phyloP scores from a whole-genome alignment of 2,113 vertebrate genomes.

The Neogale vison region DNA sequence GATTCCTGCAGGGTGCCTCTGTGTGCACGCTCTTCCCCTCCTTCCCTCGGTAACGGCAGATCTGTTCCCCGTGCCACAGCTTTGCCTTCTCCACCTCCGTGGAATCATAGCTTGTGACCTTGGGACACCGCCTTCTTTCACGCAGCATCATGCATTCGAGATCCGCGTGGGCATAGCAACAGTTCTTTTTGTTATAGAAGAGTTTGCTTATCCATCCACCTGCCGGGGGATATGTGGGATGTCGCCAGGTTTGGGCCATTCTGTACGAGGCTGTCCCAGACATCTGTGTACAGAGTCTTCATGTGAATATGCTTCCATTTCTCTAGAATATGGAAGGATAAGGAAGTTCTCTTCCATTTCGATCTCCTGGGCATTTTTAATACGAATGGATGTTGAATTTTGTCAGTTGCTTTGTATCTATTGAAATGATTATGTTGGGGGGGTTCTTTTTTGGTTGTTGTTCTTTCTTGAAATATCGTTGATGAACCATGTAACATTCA shows the following conservation, averaged over 20 bases:
- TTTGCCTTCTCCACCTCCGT: background rate
- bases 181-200: background rate
- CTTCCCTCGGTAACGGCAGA: background rate
- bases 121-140: background rate
- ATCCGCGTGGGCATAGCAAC: background rate
- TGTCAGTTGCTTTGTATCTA: background rate
- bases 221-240: background rate
- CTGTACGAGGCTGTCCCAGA: background rate
- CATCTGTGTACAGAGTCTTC: background rate
- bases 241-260: background rate
- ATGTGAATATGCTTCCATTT: background rate
- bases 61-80: background rate
- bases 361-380: background rate
- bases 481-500: background rate
- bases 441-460: background rate
- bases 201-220: background rate
- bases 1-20: fast-evolving
- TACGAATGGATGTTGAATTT: background rate
- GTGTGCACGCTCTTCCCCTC: background rate
- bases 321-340: background rate
- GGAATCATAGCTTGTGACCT: background rate
- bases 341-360: background rate
- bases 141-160: background rate
- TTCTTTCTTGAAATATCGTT: background rate
- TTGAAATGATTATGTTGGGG: background rate